These are phyloP conservation scores for Gryllus longicercus DNA, from an alignment of 2,888 invertebrate species.

Conservation along the genomic window DNA sequence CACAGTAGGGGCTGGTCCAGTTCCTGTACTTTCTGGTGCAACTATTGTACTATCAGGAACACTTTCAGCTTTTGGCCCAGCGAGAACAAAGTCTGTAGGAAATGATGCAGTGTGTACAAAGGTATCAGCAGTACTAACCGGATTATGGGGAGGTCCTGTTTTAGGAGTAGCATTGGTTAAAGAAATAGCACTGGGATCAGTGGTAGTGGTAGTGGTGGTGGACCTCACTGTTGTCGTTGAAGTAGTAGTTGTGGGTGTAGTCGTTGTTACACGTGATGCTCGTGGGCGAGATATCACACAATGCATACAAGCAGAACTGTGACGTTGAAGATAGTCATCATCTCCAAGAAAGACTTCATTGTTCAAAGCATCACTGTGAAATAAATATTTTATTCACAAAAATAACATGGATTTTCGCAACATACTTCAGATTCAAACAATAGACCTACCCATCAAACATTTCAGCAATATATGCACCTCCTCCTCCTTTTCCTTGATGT, in stretches of 20 bases:
- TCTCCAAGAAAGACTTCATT: conserved; percentile 74
- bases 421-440: conserved; percentile 37
- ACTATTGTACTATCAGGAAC: neutral
- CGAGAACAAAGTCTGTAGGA: conserved; percentile 36
- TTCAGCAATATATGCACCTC: conserved; percentile 81
- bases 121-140: neutral
- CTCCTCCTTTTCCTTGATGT: conserved; percentile 60
- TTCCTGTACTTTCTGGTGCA: neutral
- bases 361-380: conserved; percentile 56
- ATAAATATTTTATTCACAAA: conserved; percentile 26
- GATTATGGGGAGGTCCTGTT: neutral
- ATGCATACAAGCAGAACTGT: conserved; percentile 47
- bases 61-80: neutral
- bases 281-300: conserved; percentile 50
- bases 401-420: conserved; percentile 20
- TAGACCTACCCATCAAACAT: conserved; percentile 66
- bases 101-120: conserved; percentile 30
- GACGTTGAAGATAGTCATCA: conserved; percentile 47
- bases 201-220: neutral
- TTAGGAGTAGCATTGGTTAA: neutral
- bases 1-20: neutral
- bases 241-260: conserved; percentile 21
- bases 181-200: neutral
- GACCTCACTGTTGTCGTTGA: neutral
- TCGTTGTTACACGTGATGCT: conserved; percentile 41